Evolutionary conservation across 37 sponge, comb jelly and placozoan species (phyloP).

Genomic region (Chondrilla cf. caribensis): DNA sequence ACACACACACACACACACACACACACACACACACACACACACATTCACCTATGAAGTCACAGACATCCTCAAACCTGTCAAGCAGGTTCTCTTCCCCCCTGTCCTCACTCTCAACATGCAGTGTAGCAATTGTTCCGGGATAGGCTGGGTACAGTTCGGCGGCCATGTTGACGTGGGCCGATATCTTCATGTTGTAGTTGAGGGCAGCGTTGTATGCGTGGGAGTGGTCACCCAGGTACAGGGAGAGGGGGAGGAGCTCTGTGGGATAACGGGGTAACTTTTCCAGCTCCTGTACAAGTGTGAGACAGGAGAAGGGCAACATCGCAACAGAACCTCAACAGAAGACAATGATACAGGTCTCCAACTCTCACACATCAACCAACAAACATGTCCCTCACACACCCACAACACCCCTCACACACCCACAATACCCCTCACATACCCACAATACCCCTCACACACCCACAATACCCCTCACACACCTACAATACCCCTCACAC

Average conservation of each 20-base stretch:
- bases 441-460: too few relatives aligned
- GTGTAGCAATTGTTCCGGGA: constrained; percentile 32
- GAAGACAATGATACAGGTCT: too few relatives aligned
- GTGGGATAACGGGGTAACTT: constrained; percentile 74
- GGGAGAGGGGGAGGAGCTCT: constrained; percentile 83
- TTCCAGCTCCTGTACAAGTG: constrained; percentile 69
- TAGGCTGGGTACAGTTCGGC: constrained; percentile 42
- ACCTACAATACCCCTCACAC: too few relatives aligned
- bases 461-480: too few relatives aligned
- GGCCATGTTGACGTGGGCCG: constrained; percentile 44
- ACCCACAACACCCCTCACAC: too few relatives aligned
- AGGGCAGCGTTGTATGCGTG: constrained; percentile 76
- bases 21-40: too few relatives aligned
- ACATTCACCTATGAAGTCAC: constrained; percentile 72
- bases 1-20: too few relatives aligned
- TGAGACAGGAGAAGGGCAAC: too few relatives aligned
- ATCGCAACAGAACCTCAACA: too few relatives aligned
- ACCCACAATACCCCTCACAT: too few relatives aligned
- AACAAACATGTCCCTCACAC: too few relatives aligned
- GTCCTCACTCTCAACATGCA: constrained; percentile 55
- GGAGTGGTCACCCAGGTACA: constrained; percentile 79
- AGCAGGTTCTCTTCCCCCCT: constrained; percentile 37
- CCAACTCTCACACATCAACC: too few relatives aligned
- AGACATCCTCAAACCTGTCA: constrained; percentile 49
- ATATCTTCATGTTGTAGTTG: constrained; percentile 79